Percentiles rank a stretch among this genome's conserved stretches.
These are phyloP conservation scores for Telmatochromis sp. DNA, from an alignment of 2,113 vertebrate genomes.

Conservation along the genomic window DNA sequence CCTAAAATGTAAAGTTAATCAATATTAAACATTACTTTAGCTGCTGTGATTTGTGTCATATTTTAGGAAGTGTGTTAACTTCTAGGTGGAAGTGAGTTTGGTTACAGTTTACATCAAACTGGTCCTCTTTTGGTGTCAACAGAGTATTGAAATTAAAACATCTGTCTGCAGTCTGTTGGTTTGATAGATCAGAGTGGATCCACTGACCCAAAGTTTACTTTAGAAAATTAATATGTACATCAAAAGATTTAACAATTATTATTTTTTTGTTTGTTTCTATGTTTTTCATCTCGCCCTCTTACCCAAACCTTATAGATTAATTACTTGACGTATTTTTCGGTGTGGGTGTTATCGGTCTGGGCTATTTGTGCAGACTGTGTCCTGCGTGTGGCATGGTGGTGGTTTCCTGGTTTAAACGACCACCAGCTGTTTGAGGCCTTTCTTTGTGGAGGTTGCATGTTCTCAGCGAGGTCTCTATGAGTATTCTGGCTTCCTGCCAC, in stretches of 20 bases:
- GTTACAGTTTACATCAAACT: neutral
- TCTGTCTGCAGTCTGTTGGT: neutral
- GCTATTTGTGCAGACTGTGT: neutral
- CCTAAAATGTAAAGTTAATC: neutral
- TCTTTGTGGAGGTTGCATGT: neutral
- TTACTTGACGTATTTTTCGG: neutral
- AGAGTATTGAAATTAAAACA: neutral
- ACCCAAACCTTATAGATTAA: neutral
- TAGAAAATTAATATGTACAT: neutral
- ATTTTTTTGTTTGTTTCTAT: neutral
- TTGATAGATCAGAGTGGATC: neutral
- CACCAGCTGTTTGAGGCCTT: neutral
- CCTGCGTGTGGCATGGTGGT: neutral
- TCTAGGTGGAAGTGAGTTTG: neutral
- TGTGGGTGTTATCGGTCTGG: neutral
- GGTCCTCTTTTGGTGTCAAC: neutral
- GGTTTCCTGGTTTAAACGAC: neutral
- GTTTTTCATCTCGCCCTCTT: neutral
- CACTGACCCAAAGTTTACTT: neutral
- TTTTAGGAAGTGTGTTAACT: neutral
- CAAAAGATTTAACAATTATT: neutral
- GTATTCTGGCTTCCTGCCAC: neutral
- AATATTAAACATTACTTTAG: neutral
- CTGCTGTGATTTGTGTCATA: neutral
- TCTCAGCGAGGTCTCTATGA: accelerated